Base-by-base conservation (phyloP, 2,797 vertebrate genomes). In the Bradypus variegatus region DNA sequence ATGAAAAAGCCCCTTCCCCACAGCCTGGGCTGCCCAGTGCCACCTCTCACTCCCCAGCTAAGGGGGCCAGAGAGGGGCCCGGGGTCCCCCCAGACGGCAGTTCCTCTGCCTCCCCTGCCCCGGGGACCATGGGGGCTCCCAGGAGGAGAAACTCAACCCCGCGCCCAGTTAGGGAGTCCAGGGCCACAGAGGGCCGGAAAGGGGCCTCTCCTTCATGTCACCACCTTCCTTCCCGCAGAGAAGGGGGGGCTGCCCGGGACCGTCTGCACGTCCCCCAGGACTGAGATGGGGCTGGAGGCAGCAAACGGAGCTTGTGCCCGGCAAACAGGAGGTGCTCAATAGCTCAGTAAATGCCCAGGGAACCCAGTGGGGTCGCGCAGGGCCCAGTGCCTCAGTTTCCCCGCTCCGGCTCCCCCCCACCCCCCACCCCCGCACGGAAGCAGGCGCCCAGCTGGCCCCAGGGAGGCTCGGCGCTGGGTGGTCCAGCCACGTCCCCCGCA, bases 401-500 rank as follows among this genome's bases (percentile, higher is more conserved):
- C 53, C 18, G 21, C 67, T 29, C n/a, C 38, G 1, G 3, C 12
- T 0, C 1, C 41, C 8, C 14, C 12, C 55, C 19, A 15, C 0
- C 53, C 23, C 31, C 23, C 21, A 13, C 81, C 12, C 86, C 62
- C 8, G 72, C 4, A n/a, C 45, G 58, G 65, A 72, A 87, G 18
- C n/a, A 9, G 72, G 78, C 23, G 29, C 65, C 31, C 41, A 23
- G 72, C 81, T 8, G 53, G 70, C 83, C 60, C 69, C 53, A 18
- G 53, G 33, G 87, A 88, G 69, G 60, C 70, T 86, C 27, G 45
- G 91, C 7, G 13, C 78, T 81, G 91, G 94, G 95, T 94, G 95
- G 95, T 96, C 94, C 29, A 0, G 9, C 31, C 62, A 64, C 3
- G 10, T 86, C 94, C 93, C 93, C 91, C 75, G 38, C 45, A 92